These are phyloP conservation scores for Sinocyclocheilus grahami DNA, from an alignment of 2,113 vertebrate species.

Conservation along the genomic window DNA sequence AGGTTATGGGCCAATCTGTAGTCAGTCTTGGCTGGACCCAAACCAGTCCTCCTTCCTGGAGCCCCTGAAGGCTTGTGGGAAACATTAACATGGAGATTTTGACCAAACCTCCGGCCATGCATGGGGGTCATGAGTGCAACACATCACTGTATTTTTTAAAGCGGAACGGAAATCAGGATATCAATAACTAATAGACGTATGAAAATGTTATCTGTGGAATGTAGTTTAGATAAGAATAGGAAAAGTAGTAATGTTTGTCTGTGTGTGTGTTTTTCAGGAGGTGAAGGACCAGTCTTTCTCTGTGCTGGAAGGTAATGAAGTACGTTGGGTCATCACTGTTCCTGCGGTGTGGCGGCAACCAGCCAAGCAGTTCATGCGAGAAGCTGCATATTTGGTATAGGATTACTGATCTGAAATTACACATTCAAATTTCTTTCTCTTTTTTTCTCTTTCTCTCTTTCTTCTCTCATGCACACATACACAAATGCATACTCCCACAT, in stretches of 20 bases:
- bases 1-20: constrained; percentile 6
- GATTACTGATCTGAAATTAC: constrained; percentile 1
- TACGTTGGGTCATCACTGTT: constrained; percentile 96
- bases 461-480: constrained; percentile 39
- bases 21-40: constrained; percentile 22
- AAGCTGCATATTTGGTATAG: constrained; percentile 89
- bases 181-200: neutral
- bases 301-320: constrained; percentile 74
- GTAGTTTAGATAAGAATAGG: constrained; percentile 17
- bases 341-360: constrained; percentile 97
- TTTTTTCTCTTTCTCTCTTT: neutral
- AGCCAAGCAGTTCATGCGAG: constrained; percentile 98
- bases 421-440: neutral
- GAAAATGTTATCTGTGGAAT: constrained; percentile 6
- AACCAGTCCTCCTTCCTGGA: neutral
- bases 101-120: neutral
- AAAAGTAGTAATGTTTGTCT: constrained; percentile 12
- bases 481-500: constrained; percentile 9
- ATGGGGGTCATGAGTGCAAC: neutral
- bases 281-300: constrained; percentile 86
- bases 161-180: neutral
- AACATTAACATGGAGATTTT: constrained; percentile 29
- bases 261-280: constrained; percentile 75
- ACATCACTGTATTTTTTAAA: neutral
- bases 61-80: constrained; percentile 10